Evolutionary conservation across 2,113 vertebrate genomes (phyloP).

Genomic region (Eidolon helvum): DNA sequence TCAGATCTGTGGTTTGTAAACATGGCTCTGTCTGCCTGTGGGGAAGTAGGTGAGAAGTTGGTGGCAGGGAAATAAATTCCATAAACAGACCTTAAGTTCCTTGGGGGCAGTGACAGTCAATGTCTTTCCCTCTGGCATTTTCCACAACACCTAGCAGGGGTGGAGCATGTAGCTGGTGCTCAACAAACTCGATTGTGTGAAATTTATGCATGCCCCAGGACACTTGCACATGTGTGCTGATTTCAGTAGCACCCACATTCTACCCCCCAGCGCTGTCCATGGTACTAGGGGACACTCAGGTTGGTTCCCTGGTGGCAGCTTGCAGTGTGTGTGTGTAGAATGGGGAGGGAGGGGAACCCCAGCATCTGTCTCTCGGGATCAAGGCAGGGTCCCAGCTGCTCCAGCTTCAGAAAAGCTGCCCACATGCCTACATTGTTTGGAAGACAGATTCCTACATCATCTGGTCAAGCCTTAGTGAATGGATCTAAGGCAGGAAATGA

Average conservation of each 20-base stretch:
- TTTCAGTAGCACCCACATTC: neutral
- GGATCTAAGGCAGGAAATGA: neutral
- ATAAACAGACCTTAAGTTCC: neutral
- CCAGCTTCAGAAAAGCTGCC: neutral
- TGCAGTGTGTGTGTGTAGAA: neutral
- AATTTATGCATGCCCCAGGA: neutral
- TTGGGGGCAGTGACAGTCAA: neutral
- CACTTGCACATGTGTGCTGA: rapidly evolving
- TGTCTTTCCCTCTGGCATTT: neutral
- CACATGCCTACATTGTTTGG: neutral
- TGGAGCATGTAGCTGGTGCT: neutral
- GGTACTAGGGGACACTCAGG: neutral
- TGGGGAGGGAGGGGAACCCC: neutral
- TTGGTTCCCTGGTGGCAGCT: neutral
- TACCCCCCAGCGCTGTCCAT: neutral
- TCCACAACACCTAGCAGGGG: neutral
- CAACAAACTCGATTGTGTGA: neutral
- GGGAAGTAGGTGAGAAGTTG: neutral
- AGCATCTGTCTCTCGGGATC: neutral
- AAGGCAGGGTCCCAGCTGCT: neutral
- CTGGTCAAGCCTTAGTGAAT: neutral
- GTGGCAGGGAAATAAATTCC: neutral
- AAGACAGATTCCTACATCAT: neutral
- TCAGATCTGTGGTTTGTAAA: neutral
- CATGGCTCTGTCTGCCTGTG: neutral